These are phyloP conservation scores for Epinephelus coioides DNA, from an alignment of 2,797 vertebrate genomes.

Conservation along the genomic window DNA sequence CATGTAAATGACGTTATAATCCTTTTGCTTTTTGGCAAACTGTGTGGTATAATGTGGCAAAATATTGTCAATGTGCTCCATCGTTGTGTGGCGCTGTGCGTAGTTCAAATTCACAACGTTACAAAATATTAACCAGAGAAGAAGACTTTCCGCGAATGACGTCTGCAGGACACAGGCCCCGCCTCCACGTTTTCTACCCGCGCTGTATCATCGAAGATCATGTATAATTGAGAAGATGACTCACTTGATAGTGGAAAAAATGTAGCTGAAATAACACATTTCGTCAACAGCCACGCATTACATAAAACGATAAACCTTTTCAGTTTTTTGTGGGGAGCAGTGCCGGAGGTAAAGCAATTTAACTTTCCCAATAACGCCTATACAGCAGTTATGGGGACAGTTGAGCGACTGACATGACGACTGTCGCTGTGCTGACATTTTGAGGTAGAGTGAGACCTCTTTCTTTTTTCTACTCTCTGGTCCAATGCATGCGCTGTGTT, in stretches of 20 bases:
- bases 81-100: not conserved
- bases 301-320: not conserved
- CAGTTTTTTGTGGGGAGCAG: rapidly evolving
- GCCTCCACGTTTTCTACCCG: slow-evolving; percentile 38
- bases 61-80: not conserved
- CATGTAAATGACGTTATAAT: too few relatives aligned
- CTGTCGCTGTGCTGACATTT: not conserved
- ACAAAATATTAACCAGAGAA: slow-evolving; percentile 32
- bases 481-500: not conserved
- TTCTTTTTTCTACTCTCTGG: not conserved
- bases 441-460: slow-evolving; percentile 5
- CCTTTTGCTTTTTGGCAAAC: not conserved
- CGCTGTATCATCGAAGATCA: slow-evolving; percentile 66
- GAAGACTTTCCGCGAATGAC: slow-evolving; percentile 53
- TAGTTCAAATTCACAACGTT: not conserved
- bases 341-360: not conserved
- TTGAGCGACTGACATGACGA: not conserved
- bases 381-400: rapidly evolving
- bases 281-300: not conserved
- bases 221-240: rapidly evolving
- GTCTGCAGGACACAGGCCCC: not conserved
- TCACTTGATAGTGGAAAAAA: rapidly evolving
- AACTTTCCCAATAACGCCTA: rapidly evolving
- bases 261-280: not conserved
- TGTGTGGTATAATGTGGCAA: not conserved